phyloP scores from a whole-genome alignment of 2,113 vertebrate species.

The Otus sunia region DNA sequence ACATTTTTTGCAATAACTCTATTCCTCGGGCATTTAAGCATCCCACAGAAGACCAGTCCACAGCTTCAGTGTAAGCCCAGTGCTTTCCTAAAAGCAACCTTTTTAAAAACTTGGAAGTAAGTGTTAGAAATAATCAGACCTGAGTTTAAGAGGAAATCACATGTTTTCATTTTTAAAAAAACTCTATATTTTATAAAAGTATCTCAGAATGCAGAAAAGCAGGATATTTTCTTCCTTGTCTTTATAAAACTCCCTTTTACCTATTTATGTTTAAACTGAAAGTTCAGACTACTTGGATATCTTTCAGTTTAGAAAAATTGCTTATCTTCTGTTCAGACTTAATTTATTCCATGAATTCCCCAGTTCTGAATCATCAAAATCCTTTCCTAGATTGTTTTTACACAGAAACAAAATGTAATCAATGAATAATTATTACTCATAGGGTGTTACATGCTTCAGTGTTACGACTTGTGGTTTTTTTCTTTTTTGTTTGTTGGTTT shows the following conservation, averaged over 20 bases:
- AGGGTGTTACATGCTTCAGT: background rate
- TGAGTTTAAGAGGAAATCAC: background rate
- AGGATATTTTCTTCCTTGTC: background rate
- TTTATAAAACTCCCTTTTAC: background rate
- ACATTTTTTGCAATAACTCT: background rate
- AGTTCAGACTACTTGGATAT: background rate
- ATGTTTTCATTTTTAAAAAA: background rate
- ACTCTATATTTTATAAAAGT: background rate
- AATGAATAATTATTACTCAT: background rate
- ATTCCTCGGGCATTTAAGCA: background rate
- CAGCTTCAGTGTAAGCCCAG: background rate
- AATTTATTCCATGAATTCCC: background rate
- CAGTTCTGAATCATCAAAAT: background rate
- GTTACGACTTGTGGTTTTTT: background rate
- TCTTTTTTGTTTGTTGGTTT: background rate
- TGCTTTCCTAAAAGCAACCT: background rate
- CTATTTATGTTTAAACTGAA: background rate
- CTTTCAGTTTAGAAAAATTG: background rate
- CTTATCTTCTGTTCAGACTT: background rate
- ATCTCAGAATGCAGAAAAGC: background rate
- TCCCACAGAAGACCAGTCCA: background rate
- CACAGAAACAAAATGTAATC: background rate
- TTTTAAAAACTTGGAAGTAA: background rate
- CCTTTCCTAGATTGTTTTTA: background rate
- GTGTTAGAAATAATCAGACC: background rate